Percentiles rank a stretch among this genome's conserved stretches.
These are phyloP conservation scores for Nemoura dubitans DNA, from an alignment of 2,888 invertebrate genomes.

Conservation along the genomic window DNA sequence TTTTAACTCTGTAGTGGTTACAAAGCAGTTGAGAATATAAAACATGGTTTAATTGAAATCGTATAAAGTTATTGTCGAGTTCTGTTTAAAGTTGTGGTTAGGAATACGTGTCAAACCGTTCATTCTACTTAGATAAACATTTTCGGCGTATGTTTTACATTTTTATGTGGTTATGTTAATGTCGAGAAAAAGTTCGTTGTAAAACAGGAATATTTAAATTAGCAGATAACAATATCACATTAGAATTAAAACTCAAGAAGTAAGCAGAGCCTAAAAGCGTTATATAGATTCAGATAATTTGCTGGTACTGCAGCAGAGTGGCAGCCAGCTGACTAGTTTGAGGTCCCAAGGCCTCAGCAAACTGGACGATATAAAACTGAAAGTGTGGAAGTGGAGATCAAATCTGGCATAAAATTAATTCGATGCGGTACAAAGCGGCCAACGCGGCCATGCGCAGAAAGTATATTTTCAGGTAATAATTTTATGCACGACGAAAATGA, in stretches of 20 bases:
- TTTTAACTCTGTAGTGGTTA: background rate
- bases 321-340: background rate
- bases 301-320: background rate
- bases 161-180: conserved; percentile 7
- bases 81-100: background rate
- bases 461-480: background rate
- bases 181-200: background rate
- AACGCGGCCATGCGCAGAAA: background rate
- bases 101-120: background rate
- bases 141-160: background rate
- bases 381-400: background rate
- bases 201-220: conserved; percentile 21
- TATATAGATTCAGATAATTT: background rate
- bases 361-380: conserved; percentile 19
- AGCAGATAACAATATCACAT: conserved; percentile 16
- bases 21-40: background rate
- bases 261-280: conserved; percentile 16
- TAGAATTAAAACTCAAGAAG: background rate
- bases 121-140: conserved; percentile 1
- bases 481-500: background rate
- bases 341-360: background rate
- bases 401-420: background rate
- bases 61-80: background rate
- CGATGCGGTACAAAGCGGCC: background rate
- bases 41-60: background rate